Base-by-base conservation (phyloP, 1,140 invertebrate species). In the Ectropis grisescens region DNA sequence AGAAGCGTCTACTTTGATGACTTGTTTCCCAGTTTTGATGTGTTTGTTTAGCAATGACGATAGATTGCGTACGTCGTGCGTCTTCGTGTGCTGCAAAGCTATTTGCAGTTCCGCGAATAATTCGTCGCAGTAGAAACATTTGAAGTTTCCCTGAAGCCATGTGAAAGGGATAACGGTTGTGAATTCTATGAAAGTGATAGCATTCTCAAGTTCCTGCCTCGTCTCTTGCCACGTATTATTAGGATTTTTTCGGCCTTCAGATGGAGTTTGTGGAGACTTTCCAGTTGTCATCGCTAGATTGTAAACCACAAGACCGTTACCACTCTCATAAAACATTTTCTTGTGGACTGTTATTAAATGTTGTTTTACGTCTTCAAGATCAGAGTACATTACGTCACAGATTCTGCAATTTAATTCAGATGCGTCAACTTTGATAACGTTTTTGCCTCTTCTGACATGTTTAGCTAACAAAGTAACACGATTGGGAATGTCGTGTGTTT, bases 381-480 rank as follows among this genome's bases (percentile, higher is more conserved):
- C 44, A 12, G 10, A 13, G 14, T 49, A 58, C 7, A 19, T 41
- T 25, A 46, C 14, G 0, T 53, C 19, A 22, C 67, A 68, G 5
- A 60, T 38, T 31, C 55, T 49, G 25, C 67, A 71, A 42, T 61
- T 68, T 2, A 71, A 36, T 3, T 54, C 41, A 0, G 67, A 58
- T 12, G 68, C 66, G 25, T 71, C 64, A 1, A 62, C 64, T 59
- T 68, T 62, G 6, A 71, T 39, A 2, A 53, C 54, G 4, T 58
- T 28, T 38, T 58, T 68, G 4, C 59, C 58, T 48, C 66, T 66
- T 6, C 56, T 53, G 3, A 71, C 13, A 1, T 56, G 36, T 7
- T 68, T 41, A 40, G 68, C 64, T 0, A 68, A 31, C 2, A 71
- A 53, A 1, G 25, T 29, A 1, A 40, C 25, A 10, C 36, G 11